Conservation (phyloP, 2,113 vertebrate species). For the Pelusios castaneus region DNA sequence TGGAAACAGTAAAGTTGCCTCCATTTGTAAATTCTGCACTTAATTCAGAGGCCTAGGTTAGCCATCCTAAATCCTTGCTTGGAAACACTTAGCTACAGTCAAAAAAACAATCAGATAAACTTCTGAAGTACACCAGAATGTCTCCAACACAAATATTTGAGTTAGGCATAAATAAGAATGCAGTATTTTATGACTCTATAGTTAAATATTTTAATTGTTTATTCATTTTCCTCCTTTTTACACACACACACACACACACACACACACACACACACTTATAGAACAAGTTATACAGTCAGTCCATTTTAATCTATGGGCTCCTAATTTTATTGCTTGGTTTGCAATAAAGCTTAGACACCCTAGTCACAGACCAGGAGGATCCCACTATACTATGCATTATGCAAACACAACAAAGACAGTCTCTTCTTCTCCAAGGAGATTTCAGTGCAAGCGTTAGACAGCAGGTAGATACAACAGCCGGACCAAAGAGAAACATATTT, state of each 20-base stretch:
- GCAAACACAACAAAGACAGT: background rate
- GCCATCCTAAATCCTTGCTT: background rate
- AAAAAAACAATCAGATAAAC: background rate
- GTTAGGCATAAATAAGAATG: background rate
- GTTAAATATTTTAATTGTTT: background rate
- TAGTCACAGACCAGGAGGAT: accelerated
- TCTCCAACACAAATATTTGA: background rate
- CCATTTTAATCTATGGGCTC: background rate
- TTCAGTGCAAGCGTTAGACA: background rate
- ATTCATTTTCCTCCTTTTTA: background rate
- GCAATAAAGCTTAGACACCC: background rate
- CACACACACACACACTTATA: background rate
- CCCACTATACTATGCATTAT: accelerated
- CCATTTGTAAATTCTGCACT: background rate
- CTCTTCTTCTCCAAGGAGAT: background rate
- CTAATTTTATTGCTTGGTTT: background rate
- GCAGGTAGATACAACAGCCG: background rate
- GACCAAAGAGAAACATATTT: background rate
- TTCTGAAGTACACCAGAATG: background rate
- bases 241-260: background rate
- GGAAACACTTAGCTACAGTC: background rate
- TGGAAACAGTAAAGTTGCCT: background rate
- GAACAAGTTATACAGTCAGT: background rate
- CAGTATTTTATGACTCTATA: background rate
- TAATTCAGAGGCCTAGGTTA: background rate